Evolutionary conservation across 2,797 vertebrate species (phyloP).

Genomic region (Neosilurus hyrtlii): DNA sequence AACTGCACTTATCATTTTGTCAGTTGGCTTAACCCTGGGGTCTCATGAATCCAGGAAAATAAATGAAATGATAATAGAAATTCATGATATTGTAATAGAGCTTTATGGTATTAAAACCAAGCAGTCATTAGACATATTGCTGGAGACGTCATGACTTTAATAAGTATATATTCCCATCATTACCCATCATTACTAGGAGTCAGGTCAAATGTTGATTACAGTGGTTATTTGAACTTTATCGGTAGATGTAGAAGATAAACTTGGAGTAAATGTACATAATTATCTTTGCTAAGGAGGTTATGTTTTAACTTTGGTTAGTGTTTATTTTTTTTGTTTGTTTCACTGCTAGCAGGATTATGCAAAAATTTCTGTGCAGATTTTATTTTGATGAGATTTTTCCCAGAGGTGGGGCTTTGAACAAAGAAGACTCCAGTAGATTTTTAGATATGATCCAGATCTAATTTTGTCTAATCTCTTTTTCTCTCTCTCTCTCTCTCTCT

Average conservation of each 20-base stretch:
- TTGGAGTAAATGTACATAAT: background rate
- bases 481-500: background rate
- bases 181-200: background rate
- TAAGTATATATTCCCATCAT: background rate
- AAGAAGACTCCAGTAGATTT: no score
- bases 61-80: background rate
- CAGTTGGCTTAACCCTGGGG: slow-evolving; percentile 5
- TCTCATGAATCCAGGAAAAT: background rate
- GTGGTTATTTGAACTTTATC: background rate
- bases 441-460: no score
- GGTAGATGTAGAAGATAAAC: background rate
- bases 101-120: background rate
- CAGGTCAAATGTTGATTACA: background rate
- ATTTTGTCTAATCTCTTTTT: background rate
- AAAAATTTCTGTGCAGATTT: no score
- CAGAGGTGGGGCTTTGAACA: no score
- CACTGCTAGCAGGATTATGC: no score
- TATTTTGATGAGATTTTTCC: no score
- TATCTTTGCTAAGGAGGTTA: no score
- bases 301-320: no score
- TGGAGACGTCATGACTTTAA: no score
- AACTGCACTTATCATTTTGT: slow-evolving; percentile 6
- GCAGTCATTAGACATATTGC: background rate
- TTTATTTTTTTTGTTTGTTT: no score
- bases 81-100: background rate